A percentile compares a stretch with the other conserved stretches of the same genome.
Conservation (phyloP, 2,113 vertebrate species). For the Panthera leo region DNA sequence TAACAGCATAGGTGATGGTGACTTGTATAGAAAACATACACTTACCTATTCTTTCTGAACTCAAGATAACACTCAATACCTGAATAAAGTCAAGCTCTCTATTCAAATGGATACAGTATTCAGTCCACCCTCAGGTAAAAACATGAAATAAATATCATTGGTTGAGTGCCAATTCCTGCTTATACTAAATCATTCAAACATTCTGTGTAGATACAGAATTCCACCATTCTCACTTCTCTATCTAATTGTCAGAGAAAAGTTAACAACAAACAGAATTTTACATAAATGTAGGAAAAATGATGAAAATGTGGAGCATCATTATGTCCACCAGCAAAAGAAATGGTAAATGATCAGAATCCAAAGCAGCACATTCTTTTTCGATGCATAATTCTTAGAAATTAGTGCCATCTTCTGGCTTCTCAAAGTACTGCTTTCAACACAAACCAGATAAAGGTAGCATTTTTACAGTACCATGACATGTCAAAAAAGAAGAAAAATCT, state of each 20-base stretch:
- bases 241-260: neutral
- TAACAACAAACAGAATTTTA: conserved; percentile 61
- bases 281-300: neutral
- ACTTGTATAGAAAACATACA: neutral
- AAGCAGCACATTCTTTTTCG: neutral
- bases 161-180: conserved; percentile 8
- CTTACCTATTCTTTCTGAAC: neutral
- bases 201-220: conserved; percentile 24
- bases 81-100: conserved; percentile 28
- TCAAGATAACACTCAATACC: neutral
- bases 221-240: neutral
- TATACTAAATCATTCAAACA: neutral
- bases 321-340: neutral
- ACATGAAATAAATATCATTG: conserved; percentile 28
- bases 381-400: conserved; percentile 47
- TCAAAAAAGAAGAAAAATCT: neutral
- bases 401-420: conserved; percentile 74
- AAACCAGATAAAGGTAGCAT: neutral
- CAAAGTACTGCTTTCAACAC: conserved; percentile 32
- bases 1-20: neutral
- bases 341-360: neutral
- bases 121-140: neutral
- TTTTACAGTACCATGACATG: neutral
- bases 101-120: neutral
- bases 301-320: neutral